Base-by-base conservation (phyloP, 2,797 vertebrate species). In the Margarornis squamiger region DNA sequence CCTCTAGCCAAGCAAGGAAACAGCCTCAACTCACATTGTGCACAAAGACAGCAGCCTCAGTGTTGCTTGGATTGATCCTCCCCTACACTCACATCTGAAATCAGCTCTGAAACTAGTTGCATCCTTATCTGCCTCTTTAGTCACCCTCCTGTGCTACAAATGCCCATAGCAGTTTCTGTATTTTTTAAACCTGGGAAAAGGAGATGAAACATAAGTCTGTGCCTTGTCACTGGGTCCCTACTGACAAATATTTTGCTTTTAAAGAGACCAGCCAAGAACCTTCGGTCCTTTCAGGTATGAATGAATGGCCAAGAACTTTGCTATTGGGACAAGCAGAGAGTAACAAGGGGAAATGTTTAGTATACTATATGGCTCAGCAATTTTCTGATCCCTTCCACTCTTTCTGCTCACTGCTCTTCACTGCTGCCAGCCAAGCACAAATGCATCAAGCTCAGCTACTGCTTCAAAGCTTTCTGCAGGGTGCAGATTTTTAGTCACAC, bases 391-490 rank as follows among this genome's bases (percentile, higher is more conserved):
- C 17, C 20, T 83, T 17, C 20, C 45, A 36, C 43, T 76, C 82
- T 89, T 92, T 72, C 65, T 86, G 39, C 23, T 91, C 22, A 13
- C 36, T 85, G 75, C 34, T 87, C 24, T 86, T 94, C 52, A 34
- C 21, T 85, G 48, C n/a, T 88, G 63, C 72, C 45, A 83, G 52
- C 91, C 41, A 29, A 91, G 75, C 63, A 92, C 54, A 90, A 91
- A 74, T 72, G 45, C 45, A 86, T 91, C 57, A 63, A 77, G 34
- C 10, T 59, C 68, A 52, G 41, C 86, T 82, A 82, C 59, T 91
- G 63, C 87, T 94, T 55, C 81, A 91, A 85, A 79, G 59, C 81
- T 74, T 92, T 92, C 85, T 91, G 54, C 49, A 78, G 61, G 45
- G 22, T 72, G 66, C 72, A 88, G 61, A 26, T 52, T 92, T 87